Conservation (phyloP, 1,140 invertebrate species). For the Bombus consobrinus region DNA sequence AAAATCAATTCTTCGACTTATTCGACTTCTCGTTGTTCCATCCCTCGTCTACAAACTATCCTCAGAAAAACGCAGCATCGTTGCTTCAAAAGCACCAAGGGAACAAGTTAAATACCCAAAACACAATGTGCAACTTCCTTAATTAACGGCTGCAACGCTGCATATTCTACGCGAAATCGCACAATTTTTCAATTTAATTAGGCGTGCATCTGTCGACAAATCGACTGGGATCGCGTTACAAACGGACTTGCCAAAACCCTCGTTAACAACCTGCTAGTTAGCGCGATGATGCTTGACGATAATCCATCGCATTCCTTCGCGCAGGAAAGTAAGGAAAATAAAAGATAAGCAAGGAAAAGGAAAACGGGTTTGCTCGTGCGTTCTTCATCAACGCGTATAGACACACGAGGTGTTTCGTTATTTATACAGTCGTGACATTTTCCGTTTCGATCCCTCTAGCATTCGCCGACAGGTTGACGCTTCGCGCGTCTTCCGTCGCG, state of each 20-base stretch:
- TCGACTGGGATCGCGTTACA: conserved; percentile 11
- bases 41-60: neutral
- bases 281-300: neutral
- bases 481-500: conserved; percentile 28
- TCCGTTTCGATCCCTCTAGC: conserved; percentile 35
- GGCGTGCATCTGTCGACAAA: conserved; percentile 29
- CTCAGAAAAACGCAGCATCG: neutral
- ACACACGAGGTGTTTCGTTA: conserved; percentile 14
- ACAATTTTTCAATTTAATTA: conserved; percentile 42
- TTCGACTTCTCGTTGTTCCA: too few species aligned
- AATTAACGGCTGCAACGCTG: neutral
- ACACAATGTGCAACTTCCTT: neutral
- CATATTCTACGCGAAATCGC: neutral
- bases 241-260: conserved; percentile 27
- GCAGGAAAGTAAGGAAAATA: neutral
- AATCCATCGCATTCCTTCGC: neutral
- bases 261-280: conserved; percentile 26
- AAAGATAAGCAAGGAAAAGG: neutral
- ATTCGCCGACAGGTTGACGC: conserved; percentile 30
- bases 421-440: conserved; percentile 41
- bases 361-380: neutral
- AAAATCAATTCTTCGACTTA: neutral
- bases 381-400: neutral
- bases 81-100: neutral
- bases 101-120: neutral